A percentile compares a stretch with the other conserved stretches of the same genome.
phyloP scores from a whole-genome alignment of 1,140 invertebrate species.

The Euwallacea fornicatus region DNA sequence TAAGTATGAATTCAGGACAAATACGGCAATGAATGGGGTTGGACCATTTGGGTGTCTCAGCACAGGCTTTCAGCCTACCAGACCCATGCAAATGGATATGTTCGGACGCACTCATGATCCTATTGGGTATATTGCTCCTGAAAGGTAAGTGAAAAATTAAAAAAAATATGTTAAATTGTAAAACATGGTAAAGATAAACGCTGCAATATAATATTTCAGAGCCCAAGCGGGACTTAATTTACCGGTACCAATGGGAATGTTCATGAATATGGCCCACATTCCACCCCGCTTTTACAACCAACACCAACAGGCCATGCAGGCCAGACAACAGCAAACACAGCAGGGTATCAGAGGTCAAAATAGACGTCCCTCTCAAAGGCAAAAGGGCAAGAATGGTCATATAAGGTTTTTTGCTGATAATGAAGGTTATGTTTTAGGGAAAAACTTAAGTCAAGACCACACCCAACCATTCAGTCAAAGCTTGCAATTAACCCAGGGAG shows the following conservation, averaged over 20 bases:
- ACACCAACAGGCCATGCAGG: conserved; percentile 71
- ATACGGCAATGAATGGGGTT: conserved; percentile 26
- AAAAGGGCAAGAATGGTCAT: conserved; percentile 35
- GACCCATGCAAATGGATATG: conserved; percentile 59
- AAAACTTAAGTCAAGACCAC: conserved; percentile 56
- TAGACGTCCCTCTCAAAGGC: conserved; percentile 45
- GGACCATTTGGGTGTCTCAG: conserved; percentile 30
- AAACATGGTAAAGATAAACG: not conserved
- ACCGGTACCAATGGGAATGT: conserved; percentile 93
- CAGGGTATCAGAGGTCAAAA: conserved; percentile 49
- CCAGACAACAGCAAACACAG: conserved; percentile 47
- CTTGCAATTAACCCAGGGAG: conserved; percentile 65
- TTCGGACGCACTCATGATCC: conserved; percentile 80
- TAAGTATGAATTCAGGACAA: conserved; percentile 20
- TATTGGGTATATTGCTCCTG: conserved; percentile 90
- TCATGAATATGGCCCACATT: conserved; percentile 89
- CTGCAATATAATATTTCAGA: conserved; percentile 16
- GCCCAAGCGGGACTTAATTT: conserved; percentile 75
- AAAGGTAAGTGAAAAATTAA: conserved; percentile 55
- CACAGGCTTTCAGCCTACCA: conserved; percentile 23
- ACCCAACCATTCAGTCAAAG: conserved; percentile 67
- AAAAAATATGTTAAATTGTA: not conserved
- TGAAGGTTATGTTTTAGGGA: conserved; percentile 21
- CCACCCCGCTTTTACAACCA: conserved; percentile 87
- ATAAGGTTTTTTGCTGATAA: not conserved